phyloP scores from a whole-genome alignment of 2,888 invertebrate species.

The Brachynemurus nebulosus region DNA sequence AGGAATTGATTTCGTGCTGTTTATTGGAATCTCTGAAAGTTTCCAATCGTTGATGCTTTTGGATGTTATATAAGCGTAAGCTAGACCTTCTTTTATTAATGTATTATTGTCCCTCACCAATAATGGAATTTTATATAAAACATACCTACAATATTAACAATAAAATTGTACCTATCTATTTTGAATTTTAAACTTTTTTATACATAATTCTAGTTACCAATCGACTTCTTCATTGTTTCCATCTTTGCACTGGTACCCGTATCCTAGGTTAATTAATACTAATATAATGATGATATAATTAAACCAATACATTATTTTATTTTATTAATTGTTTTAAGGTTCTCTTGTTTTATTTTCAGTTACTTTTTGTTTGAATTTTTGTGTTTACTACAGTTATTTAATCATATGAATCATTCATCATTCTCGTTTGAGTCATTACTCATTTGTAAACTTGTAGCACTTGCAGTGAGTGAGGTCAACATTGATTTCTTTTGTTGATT shows the following conservation, averaged over 20 bases:
- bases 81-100: slow-evolving; percentile 43
- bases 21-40: slow-evolving; percentile 48
- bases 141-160: slow-evolving; percentile 47
- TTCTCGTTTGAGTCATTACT: too few relatives aligned
- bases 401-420: too few relatives aligned
- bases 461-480: too few relatives aligned
- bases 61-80: slow-evolving; percentile 58
- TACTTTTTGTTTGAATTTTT: too few relatives aligned
- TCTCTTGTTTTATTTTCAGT: too few relatives aligned
- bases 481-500: too few relatives aligned
- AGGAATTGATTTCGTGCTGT: slow-evolving; percentile 46
- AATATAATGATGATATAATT: too few relatives aligned
- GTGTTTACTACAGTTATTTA: too few relatives aligned
- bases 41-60: slow-evolving; percentile 47
- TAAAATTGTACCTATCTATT: background rate
- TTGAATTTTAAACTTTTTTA: background rate
- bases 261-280: background rate
- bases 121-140: slow-evolving; percentile 67
- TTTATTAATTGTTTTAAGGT: too few relatives aligned
- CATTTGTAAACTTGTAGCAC: too few relatives aligned
- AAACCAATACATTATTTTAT: too few relatives aligned
- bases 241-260: slow-evolving; percentile 28
- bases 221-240: slow-evolving; percentile 51
- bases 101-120: slow-evolving; percentile 39
- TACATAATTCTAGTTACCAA: slow-evolving; percentile 39